phyloP scores from a whole-genome alignment of 2,797 vertebrate genomes.

The Oceanodroma leucorhoa region DNA sequence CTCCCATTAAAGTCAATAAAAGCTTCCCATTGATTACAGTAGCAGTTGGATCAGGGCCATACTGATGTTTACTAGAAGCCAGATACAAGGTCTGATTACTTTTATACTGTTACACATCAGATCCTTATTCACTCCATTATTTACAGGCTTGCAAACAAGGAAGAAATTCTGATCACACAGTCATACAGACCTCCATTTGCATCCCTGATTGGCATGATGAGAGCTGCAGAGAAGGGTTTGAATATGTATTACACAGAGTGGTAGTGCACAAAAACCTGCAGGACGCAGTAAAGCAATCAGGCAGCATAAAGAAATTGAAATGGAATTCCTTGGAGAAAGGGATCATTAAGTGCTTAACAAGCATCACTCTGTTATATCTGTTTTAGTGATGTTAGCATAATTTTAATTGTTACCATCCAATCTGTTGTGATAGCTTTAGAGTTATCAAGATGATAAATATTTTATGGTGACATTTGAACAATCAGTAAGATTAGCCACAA shows the following conservation, averaged over 20 bases:
- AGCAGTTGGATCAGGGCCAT: not conserved
- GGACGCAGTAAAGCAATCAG: conserved; percentile 65
- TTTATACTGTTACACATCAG: conserved; percentile 52
- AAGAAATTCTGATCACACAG: conserved; percentile 72
- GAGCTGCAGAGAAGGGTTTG: conserved; percentile 34
- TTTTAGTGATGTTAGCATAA: conserved; percentile 63
- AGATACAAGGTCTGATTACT: conserved; percentile 59
- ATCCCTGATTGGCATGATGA: conserved; percentile 73
- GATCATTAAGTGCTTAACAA: conserved; percentile 74
- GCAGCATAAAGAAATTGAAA: conserved; percentile 64
- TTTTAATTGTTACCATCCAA: conserved; percentile 68
- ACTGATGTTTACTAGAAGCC: conserved; percentile 16
- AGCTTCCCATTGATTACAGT: not conserved
- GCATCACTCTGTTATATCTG: conserved; percentile 63
- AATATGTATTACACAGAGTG: conserved; percentile 55
- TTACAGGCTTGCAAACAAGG: conserved; percentile 70
- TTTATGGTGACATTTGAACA: conserved; percentile 63
- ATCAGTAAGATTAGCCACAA: conserved; percentile 36
- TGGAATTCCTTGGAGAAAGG: conserved; percentile 66
- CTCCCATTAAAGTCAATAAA: conserved; percentile 26
- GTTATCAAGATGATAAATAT: conserved; percentile 69
- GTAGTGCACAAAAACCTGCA: conserved; percentile 58
- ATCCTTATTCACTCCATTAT: conserved; percentile 62
- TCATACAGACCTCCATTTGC: conserved; percentile 63
- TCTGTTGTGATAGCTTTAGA: conserved; percentile 68